These are phyloP conservation scores for Pyrrhia umbra DNA, from an alignment of 2,888 invertebrate genomes.

Conservation along the genomic window DNA sequence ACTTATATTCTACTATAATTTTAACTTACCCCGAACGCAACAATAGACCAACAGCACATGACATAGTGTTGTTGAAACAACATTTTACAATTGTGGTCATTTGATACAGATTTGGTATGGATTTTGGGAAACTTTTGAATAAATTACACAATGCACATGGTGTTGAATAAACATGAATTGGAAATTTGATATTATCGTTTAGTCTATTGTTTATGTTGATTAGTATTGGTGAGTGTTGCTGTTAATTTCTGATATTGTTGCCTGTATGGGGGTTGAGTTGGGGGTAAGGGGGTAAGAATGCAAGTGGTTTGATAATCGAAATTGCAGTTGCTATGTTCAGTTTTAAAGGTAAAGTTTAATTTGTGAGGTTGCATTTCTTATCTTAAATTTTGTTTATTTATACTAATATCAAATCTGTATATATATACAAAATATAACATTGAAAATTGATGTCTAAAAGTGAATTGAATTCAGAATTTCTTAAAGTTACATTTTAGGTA, in stretches of 20 bases:
- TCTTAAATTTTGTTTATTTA: too few relatives aligned
- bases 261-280: background rate
- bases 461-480: too few relatives aligned
- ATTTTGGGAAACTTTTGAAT: conserved; percentile 25
- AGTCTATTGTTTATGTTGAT: conserved; percentile 28
- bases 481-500: too few relatives aligned
- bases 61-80: conserved; percentile 22
- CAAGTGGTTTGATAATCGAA: background rate
- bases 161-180: conserved; percentile 21
- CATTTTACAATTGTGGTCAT: conserved; percentile 11
- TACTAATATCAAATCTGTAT: too few relatives aligned
- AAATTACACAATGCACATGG: conserved; percentile 23
- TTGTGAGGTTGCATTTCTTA: background rate
- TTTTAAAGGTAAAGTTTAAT: background rate
- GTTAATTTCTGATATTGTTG: conserved; percentile 11
- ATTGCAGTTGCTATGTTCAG: background rate
- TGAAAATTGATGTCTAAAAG: too few relatives aligned
- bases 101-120: conserved; percentile 21
- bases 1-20: too few relatives aligned
- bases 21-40: too few relatives aligned
- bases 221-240: conserved; percentile 10
- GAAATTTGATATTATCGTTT: conserved; percentile 22
- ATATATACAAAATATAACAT: too few relatives aligned
- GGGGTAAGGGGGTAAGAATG: background rate
- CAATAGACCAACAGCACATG: too few relatives aligned